Evolutionary conservation across 2,888 invertebrate genomes (phyloP), one percentile per base, ranked within the genome.

Genomic region (Sinelater perroti): DNA sequence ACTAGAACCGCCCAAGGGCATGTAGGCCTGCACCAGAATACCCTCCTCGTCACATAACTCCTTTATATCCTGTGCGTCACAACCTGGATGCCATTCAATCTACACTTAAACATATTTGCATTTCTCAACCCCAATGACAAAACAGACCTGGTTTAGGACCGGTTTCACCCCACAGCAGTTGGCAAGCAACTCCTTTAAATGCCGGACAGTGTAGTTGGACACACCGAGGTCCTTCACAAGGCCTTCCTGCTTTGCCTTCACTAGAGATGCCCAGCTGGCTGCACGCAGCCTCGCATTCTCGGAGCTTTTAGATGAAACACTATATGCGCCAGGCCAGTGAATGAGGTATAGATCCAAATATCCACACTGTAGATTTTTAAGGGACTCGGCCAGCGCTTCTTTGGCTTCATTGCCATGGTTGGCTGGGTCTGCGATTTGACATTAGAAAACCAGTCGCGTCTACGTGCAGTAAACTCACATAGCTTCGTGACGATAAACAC

Each of bases 61-160:
- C 4, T 85, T 76, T 18, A 93, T 74, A 16, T 86, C 84, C 1
- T 75, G 74, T 72, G 90, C 87, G 47, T 83, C 80, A 67, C 84
- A 87, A 71, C 87, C 85, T 0, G 93, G 93, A 77, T 93, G 92
- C 81, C 86, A 89, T 75, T 93, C 93, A 36, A 90, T 87, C 87
- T 89, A 71, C 4, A 26, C 3, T 38, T n/a, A 17, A 64, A 36
- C 17, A 17, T 17, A 14, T 17, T n/a, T n/a, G n/a, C n/a, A n/a
- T n/a, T n/a, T n/a, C n/a, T n/a, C n/a, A n/a, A n/a, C n/a, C n/a
- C n/a, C n/a, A 14, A 33, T 14, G 8, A 26, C 8, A 5, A 33
- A 18, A 18, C 2, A 1, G 75, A 90, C 91, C 83, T 92, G 92
- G 75, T 91, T 87, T 0, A 93, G 87, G 61, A 86, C 85, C n/a